These are phyloP conservation scores for Tortrix viridana DNA, from an alignment of 2,888 invertebrate species.

Conservation along the genomic window DNA sequence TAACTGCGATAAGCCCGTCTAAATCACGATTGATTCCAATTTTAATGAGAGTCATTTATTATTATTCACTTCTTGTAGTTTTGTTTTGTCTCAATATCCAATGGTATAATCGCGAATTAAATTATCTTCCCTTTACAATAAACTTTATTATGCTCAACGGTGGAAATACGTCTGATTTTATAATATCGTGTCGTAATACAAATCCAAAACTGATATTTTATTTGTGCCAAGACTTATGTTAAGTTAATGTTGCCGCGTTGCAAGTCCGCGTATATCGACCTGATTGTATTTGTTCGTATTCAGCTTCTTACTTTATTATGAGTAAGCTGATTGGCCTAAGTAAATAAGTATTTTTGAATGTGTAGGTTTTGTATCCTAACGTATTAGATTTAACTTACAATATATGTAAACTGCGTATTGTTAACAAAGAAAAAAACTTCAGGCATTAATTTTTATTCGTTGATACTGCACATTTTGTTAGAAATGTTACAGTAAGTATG, in stretches of 20 bases:
- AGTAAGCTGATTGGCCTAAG: conserved; percentile 77
- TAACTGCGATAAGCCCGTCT: conserved; percentile 54
- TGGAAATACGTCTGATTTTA: conserved; percentile 48
- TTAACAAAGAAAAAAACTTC: conserved; percentile 49
- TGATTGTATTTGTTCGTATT: conserved; percentile 54
- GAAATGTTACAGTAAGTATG: conserved; percentile 47
- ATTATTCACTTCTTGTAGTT: conserved; percentile 37
- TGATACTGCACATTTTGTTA: conserved; percentile 54
- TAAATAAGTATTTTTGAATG: conserved; percentile 73
- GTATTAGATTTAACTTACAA: conserved; percentile 58
- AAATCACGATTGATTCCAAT: conserved; percentile 41
- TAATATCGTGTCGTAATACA: conserved; percentile 50
- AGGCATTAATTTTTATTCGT: conserved; percentile 56
- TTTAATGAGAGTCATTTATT: conserved; percentile 57
- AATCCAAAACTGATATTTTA: conserved; percentile 65
- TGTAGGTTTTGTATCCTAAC: conserved; percentile 73
- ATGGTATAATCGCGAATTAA: conserved; percentile 45
- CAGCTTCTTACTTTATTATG: conserved; percentile 54
- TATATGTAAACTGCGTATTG: conserved; percentile 51
- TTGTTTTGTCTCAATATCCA: conserved; percentile 21
- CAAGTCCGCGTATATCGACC: conserved; percentile 50
- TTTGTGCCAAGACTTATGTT: conserved; percentile 80
- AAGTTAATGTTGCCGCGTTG: conserved; percentile 59
- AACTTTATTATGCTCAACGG: conserved; percentile 60
- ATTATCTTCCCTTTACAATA: conserved; percentile 45